These are phyloP conservation scores for Pangasius sanitwongsei DNA, from an alignment of 2,797 vertebrate species.

Conservation along the genomic window DNA sequence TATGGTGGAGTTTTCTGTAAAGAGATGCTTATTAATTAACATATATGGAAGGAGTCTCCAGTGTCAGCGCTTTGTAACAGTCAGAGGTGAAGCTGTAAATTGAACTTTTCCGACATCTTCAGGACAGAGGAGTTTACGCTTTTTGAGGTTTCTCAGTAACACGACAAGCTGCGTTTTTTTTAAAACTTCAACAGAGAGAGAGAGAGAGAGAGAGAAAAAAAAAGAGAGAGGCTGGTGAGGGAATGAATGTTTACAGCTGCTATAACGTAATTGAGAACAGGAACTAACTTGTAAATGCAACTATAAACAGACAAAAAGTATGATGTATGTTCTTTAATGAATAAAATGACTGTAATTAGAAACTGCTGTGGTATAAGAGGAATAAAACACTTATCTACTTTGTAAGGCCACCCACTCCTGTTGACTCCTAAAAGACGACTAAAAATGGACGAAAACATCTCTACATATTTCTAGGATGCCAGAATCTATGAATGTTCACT, in stretches of 20 bases:
- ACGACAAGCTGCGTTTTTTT: no score
- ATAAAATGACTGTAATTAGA: neutral
- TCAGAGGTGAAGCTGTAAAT: no score
- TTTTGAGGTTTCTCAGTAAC: no score
- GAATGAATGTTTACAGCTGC: neutral
- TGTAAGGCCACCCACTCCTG: neutral
- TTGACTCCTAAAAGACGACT: neutral
- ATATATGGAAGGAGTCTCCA: no score
- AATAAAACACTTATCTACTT: neutral
- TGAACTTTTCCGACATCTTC: no score
- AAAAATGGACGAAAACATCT: no score
- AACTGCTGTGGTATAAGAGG: neutral
- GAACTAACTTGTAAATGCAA: neutral
- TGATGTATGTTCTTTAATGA: no score
- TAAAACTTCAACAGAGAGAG: no score
- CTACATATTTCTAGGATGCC: neutral
- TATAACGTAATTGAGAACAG: neutral
- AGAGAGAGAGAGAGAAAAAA: no score
- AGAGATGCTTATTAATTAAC: no score
- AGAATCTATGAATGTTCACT: neutral
- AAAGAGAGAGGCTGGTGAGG: neutral
- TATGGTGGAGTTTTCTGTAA: neutral
- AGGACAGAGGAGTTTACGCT: no score
- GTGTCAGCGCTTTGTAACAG: no score
- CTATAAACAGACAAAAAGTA: neutral